Percentiles rank a stretch among this genome's conserved stretches.
These are phyloP conservation scores for Rhipidura dahli DNA, from an alignment of 2,113 vertebrate species.

Conservation along the genomic window DNA sequence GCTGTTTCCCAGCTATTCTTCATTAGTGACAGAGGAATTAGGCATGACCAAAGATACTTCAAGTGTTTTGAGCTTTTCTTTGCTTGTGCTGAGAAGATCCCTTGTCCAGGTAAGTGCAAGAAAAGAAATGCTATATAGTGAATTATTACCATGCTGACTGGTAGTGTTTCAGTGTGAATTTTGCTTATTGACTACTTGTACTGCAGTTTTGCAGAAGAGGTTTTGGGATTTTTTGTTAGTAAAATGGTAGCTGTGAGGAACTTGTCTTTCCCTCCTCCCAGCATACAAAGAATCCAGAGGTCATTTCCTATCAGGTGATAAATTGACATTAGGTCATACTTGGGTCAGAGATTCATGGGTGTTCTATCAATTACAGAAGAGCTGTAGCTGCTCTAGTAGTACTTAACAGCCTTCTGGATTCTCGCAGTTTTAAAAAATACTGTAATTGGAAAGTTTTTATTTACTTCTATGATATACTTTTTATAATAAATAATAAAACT, in stretches of 20 bases:
- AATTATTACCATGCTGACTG: neutral
- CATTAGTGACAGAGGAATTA: neutral
- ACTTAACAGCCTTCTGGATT: neutral
- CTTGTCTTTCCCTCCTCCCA: neutral
- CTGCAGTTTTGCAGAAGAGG: neutral
- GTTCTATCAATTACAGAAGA: neutral
- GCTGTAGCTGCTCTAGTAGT: neutral
- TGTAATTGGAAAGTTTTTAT: neutral
- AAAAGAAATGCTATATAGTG: neutral
- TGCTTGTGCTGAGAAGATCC: neutral
- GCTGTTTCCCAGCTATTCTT: neutral
- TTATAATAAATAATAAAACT: neutral
- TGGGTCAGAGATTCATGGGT: neutral
- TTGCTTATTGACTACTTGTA: neutral
- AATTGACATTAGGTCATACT: neutral
- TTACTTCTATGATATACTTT: neutral
- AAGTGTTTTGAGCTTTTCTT: neutral
- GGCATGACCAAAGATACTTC: neutral
- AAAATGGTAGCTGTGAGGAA: neutral
- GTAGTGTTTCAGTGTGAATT: neutral
- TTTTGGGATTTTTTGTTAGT: neutral
- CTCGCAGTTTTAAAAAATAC: neutral
- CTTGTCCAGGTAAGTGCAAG: neutral
- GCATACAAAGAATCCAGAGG: neutral
- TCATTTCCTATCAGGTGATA: conserved; percentile 28